phyloP scores from a whole-genome alignment of 2,888 invertebrate genomes.

The Cancer borealis region DNA sequence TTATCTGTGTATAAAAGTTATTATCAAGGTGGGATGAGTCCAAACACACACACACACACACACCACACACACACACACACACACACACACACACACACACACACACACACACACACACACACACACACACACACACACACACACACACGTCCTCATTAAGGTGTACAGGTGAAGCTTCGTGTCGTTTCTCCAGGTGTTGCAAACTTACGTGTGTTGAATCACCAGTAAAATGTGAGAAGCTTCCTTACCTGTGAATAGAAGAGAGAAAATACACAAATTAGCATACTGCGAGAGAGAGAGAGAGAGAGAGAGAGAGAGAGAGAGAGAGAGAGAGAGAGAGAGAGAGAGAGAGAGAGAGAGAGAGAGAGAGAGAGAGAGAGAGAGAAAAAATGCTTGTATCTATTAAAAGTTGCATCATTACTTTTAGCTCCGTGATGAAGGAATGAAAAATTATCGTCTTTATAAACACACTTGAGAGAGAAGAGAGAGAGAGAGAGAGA shows the following conservation, averaged over 20 bases:
- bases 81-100: slow-evolving; percentile 31
- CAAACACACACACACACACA: not conserved
- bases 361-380: not conserved
- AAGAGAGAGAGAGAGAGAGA: not conserved
- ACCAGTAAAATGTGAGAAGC: not conserved
- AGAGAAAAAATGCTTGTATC: not conserved
- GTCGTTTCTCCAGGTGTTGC: not conserved
- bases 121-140: slow-evolving; percentile 15
- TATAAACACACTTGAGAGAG: not conserved
- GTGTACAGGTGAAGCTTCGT: not conserved
- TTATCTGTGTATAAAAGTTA: no score
- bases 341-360: not conserved
- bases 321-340: not conserved
- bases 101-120: slow-evolving; percentile 21
- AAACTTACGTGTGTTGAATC: slow-evolving; percentile 5
- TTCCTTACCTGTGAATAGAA: not conserved
- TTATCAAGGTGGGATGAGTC: no score
- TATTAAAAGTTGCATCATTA: slow-evolving; percentile 8
- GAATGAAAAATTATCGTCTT: not conserved
- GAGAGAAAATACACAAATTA: not conserved
- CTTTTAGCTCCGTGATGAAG: not conserved
- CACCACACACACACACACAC: not conserved
- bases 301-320: slow-evolving; percentile 26
- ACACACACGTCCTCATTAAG: not conserved
- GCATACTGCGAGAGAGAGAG: not conserved